These are phyloP conservation scores for Pheosia gnoma DNA, from an alignment of 2,888 invertebrate species.

Conservation along the genomic window DNA sequence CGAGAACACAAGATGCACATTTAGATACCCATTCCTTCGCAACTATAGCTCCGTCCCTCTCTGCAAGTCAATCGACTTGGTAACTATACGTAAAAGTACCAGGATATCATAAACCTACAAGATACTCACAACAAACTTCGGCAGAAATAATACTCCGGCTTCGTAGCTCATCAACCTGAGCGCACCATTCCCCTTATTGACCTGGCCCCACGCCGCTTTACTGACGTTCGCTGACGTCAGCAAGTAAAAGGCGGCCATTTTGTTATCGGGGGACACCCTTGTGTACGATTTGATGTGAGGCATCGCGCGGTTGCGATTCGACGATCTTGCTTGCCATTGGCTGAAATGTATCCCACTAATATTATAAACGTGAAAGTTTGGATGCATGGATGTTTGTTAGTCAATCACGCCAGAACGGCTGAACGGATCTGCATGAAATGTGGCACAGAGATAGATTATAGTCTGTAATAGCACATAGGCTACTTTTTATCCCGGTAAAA, in stretches of 20 bases:
- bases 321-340: slow-evolving; percentile 91
- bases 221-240: slow-evolving; percentile 98
- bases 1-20: neutral
- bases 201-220: slow-evolving; percentile 97
- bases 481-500: too few relatives aligned
- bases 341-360: slow-evolving; percentile 65
- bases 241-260: slow-evolving; percentile 91
- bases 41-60: too few relatives aligned
- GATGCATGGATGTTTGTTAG: too few relatives aligned
- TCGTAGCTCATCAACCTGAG: slow-evolving; percentile 94
- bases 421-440: too few relatives aligned
- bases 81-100: neutral
- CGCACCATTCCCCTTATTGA: slow-evolving; percentile 84
- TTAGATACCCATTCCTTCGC: too few relatives aligned
- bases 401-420: too few relatives aligned
- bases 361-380: too few relatives aligned
- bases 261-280: slow-evolving; percentile 87
- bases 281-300: slow-evolving; percentile 98
- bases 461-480: too few relatives aligned
- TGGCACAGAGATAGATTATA: too few relatives aligned
- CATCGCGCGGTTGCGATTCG: slow-evolving; percentile 91
- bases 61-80: neutral
- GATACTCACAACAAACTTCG: slow-evolving; percentile 89
- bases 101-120: slow-evolving; percentile 8
- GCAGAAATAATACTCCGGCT: slow-evolving; percentile 94